Percentiles rank a stretch among this genome's conserved stretches.
These are phyloP conservation scores for Magallana ariakensis DNA, from an alignment of 1,140 invertebrate genomes.

Conservation along the genomic window DNA sequence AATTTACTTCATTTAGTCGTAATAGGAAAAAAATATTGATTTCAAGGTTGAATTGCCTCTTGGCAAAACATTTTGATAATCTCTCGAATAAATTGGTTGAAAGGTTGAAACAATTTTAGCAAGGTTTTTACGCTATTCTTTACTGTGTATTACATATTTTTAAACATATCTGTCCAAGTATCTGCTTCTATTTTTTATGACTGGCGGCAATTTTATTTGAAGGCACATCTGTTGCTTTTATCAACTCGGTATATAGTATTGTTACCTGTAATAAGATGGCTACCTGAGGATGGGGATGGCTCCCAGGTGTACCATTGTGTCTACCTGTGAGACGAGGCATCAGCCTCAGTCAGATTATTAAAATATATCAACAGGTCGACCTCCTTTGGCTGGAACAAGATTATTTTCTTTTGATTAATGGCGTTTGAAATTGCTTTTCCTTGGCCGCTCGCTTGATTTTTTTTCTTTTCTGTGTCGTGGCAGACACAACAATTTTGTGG, in stretches of 20 bases:
- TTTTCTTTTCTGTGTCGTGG: neutral
- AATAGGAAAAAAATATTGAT: too few relatives aligned
- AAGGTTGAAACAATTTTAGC: too few relatives aligned
- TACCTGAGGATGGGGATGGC: neutral
- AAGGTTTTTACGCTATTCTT: too few relatives aligned
- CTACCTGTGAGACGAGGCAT: too few relatives aligned
- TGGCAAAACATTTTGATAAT: too few relatives aligned
- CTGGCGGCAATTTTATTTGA: neutral
- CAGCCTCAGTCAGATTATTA: neutral
- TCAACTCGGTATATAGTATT: neutral
- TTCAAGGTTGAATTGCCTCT: too few relatives aligned
- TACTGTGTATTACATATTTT: too few relatives aligned
- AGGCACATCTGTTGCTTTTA: conserved; percentile 12
- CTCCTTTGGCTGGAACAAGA: neutral
- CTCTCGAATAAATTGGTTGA: too few relatives aligned
- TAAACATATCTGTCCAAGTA: too few relatives aligned
- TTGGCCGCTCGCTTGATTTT: too few relatives aligned
- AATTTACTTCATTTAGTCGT: too few relatives aligned
- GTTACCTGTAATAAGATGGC: neutral
- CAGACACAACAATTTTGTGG: neutral
- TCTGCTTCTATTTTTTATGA: neutral
- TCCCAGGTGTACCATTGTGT: neutral
- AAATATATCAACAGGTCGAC: neutral
- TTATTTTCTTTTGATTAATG: neutral
- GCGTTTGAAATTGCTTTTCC: neutral